These are phyloP conservation scores for Ceratosolen solmsi DNA, from an alignment of 1,140 invertebrate species.

Conservation along the genomic window DNA sequence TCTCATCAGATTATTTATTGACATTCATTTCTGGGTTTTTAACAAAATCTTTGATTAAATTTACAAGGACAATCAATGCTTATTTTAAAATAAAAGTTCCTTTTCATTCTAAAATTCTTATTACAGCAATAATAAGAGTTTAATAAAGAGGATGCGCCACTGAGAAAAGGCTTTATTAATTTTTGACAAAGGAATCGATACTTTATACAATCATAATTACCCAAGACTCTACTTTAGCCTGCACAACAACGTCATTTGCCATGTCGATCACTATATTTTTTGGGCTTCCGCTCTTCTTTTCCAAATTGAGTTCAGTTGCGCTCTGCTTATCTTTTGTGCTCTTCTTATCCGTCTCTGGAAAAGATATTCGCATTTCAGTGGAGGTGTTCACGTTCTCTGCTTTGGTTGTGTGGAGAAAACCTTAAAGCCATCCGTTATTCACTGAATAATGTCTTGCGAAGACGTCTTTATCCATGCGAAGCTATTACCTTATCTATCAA, in stretches of 20 bases:
- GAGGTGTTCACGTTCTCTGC: background rate
- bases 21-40: too few species aligned
- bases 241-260: conserved; percentile 59
- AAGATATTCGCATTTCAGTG: conserved; percentile 25
- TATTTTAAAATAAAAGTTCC: too few species aligned
- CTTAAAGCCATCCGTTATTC: conserved; percentile 25
- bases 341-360: conserved; percentile 15
- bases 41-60: too few species aligned
- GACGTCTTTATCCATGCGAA: conserved; percentile 5
- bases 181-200: background rate
- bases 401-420: background rate
- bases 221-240: conserved; percentile 63
- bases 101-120: too few species aligned
- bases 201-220: conserved; percentile 54
- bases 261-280: conserved; percentile 68
- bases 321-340: conserved; percentile 21
- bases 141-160: too few species aligned
- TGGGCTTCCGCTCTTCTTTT: conserved; percentile 51
- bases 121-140: too few species aligned
- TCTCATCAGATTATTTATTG: too few species aligned
- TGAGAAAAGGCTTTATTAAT: too few species aligned
- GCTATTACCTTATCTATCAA: background rate
- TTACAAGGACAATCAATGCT: too few species aligned
- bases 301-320: conserved; percentile 24
- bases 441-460: conserved; percentile 12